Evolutionary conservation across 64 coral and sea anemone genomes (phyloP).

Genomic region (Pachyseris speciosa): DNA sequence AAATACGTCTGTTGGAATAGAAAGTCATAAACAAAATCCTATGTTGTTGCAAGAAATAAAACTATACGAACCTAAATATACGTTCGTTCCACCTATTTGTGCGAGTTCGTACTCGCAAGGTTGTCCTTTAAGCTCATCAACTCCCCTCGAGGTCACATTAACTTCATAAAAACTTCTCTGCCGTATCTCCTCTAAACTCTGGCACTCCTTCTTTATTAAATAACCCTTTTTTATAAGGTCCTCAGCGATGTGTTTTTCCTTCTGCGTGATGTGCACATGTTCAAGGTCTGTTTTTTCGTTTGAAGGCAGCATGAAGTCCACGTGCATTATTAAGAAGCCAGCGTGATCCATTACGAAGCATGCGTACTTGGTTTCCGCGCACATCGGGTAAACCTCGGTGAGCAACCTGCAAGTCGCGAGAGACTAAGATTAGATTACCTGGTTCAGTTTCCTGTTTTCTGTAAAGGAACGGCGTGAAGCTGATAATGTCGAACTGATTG

Average conservation of each 20-base stretch:
- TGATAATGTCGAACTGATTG: too few relatives aligned
- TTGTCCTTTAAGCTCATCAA: background rate
- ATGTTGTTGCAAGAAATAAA: background rate
- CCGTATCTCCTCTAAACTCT: background rate
- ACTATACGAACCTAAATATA: conserved; percentile 6
- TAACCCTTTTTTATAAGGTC: conserved; percentile 28
- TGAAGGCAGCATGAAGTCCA: conserved; percentile 9
- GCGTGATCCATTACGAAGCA: conserved; percentile 54
- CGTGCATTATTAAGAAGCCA: conserved; percentile 46
- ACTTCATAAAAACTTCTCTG: conserved; percentile 60
- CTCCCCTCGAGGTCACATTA: background rate
- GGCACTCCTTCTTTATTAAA: conserved; percentile 11
- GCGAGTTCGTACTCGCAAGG: background rate
- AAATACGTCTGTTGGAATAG: too few relatives aligned
- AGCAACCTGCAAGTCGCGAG: conserved; percentile 1
- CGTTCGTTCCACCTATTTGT: conserved; percentile 1
- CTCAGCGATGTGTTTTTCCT: conserved; percentile 29
- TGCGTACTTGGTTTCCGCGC: conserved; percentile 1
- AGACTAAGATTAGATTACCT: too few relatives aligned
- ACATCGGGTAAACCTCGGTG: conserved; percentile 13
- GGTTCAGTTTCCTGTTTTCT: too few relatives aligned
- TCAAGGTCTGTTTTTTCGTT: background rate
- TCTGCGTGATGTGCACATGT: conserved; percentile 48
- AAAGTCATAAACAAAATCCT: too few relatives aligned
- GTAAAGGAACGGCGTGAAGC: too few relatives aligned